Evolutionary conservation across 2,113 vertebrate genomes (phyloP).

Genomic region (Heterochromis multidens): DNA sequence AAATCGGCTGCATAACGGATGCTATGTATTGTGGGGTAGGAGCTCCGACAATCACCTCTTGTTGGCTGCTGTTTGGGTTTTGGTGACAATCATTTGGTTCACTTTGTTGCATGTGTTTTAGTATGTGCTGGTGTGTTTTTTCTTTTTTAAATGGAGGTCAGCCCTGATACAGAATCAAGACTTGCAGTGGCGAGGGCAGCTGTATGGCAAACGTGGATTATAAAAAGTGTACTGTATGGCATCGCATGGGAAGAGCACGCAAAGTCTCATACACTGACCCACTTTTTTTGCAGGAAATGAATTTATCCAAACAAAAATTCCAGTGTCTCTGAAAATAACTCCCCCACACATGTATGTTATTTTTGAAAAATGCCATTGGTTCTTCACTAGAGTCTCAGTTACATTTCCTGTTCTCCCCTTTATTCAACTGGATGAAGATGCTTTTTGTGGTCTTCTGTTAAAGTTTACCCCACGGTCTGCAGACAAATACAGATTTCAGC

Average conservation of each 20-base stretch:
- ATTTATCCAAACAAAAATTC: conserved; percentile 47
- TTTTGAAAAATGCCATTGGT: neutral
- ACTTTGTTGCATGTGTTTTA: neutral
- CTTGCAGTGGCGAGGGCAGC: neutral
- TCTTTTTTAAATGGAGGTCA: conserved; percentile 9
- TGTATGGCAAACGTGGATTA: neutral
- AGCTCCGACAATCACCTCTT: conserved; percentile 11
- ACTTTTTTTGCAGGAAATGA: conserved; percentile 43
- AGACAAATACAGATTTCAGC: neutral
- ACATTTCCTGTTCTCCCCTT: neutral
- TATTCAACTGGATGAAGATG: neutral
- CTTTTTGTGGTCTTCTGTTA: neutral
- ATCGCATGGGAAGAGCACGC: conserved; percentile 6
- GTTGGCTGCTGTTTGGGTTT: neutral
- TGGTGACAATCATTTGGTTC: neutral
- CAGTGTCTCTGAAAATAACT: neutral
- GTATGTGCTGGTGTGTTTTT: neutral
- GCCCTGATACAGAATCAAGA: neutral
- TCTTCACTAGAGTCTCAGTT: neutral
- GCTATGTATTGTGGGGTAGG: neutral
- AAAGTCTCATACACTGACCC: conserved; percentile 19
- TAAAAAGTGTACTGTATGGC: neutral
- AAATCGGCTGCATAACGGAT: neutral
- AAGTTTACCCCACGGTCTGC: neutral
- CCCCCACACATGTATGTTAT: neutral